Evolutionary conservation across 2,888 invertebrate genomes (phyloP).

Genomic region (Coecobrya sp.): DNA sequence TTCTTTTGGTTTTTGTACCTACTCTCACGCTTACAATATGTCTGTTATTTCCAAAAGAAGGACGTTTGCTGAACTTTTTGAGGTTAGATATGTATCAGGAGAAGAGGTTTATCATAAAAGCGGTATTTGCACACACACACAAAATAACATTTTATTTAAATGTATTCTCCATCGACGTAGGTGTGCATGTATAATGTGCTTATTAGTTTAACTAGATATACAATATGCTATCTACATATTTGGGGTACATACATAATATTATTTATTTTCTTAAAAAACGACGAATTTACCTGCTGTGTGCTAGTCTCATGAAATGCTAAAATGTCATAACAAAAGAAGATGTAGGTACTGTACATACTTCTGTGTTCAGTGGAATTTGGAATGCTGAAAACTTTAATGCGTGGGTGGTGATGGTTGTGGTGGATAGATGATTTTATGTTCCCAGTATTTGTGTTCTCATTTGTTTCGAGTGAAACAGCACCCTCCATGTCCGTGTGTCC

Average conservation of each 20-base stretch:
- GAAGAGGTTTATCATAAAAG: constrained; percentile 65
- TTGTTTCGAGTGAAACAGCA: no score
- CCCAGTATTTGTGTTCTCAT: no score
- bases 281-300: neutral
- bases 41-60: constrained; percentile 79
- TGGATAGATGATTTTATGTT: no score
- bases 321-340: no score
- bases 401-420: no score
- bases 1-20: constrained; percentile 28
- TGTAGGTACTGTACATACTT: no score
- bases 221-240: no score
- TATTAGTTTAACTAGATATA: neutral
- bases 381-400: no score
- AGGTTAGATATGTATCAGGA: constrained; percentile 78
- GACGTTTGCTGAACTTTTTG: constrained; percentile 82
- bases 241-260: no score
- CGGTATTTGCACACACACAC: constrained; percentile 46
- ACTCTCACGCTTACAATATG: constrained; percentile 51
- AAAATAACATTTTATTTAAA: constrained; percentile 43
- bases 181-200: neutral
- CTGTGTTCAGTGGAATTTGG: no score
- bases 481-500: no score
- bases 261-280: neutral
- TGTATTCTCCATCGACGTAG: neutral
- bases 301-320: no score